Evolutionary conservation across 2,797 vertebrate species (phyloP).

Genomic region (Holocentrus rufus): DNA sequence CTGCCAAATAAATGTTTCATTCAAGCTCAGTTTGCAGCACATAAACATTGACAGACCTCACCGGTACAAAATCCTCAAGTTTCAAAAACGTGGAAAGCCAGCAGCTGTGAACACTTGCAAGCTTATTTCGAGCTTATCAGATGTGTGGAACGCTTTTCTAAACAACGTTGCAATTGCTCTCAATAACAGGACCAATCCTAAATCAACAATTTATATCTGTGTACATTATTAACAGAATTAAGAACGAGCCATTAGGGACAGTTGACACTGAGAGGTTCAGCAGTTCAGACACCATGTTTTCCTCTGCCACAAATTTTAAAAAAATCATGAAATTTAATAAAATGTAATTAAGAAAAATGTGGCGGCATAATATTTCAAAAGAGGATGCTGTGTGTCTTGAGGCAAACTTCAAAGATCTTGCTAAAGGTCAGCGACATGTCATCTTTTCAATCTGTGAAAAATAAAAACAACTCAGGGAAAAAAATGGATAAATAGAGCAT

Average conservation of each 20-base stretch:
- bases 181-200: constrained; percentile 10
- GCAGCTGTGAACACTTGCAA: constrained; percentile 44
- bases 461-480: background rate
- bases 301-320: background rate
- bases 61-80: constrained; percentile 22
- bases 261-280: background rate
- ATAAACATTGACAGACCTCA: constrained; percentile 40
- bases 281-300: constrained; percentile 10
- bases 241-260: constrained; percentile 15
- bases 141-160: constrained; percentile 21
- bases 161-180: constrained; percentile 9
- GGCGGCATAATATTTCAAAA: background rate
- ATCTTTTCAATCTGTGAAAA: background rate
- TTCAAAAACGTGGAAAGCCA: constrained; percentile 39
- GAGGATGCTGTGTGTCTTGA: background rate
- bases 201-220: background rate
- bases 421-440: background rate
- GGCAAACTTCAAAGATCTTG: constrained; percentile 1
- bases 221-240: constrained; percentile 16
- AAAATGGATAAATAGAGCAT: background rate
- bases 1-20: background rate
- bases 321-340: background rate
- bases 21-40: constrained; percentile 21
- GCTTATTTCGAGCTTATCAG: constrained; percentile 28
- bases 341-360: background rate